Evolutionary conservation across 2,888 invertebrate species (phyloP).

Genomic region (Neuroscelio doddi): DNA sequence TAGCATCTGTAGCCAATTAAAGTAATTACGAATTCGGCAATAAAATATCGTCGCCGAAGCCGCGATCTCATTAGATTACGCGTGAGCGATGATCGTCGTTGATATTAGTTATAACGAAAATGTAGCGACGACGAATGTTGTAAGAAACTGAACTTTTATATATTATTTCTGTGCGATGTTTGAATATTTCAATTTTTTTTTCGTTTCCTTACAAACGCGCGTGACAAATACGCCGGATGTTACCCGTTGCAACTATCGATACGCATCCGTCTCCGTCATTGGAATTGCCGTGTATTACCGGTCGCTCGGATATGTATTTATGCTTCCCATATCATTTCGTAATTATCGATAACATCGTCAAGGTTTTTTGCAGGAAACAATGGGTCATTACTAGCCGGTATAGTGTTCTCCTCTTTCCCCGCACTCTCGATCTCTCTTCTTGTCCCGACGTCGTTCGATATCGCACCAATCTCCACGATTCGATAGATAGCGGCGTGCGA

Average conservation of each 20-base stretch:
- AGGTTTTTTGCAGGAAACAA: constrained; percentile 71
- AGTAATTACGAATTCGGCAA: constrained; percentile 62
- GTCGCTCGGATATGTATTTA: constrained; percentile 66
- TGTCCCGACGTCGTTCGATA: constrained; percentile 27
- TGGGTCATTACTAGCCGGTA: constrained; percentile 67
- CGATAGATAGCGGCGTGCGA: constrained; percentile 32
- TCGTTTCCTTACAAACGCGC: constrained; percentile 46
- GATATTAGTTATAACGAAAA: constrained; percentile 18
- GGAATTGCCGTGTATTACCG: constrained; percentile 59
- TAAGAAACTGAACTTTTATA: not conserved
- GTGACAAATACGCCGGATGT: constrained; percentile 66
- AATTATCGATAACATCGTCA: constrained; percentile 72
- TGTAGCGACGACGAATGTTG: not conserved
- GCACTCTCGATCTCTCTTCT: constrained; percentile 25
- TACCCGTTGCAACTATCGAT: constrained; percentile 64
- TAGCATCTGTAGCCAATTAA: constrained; percentile 70
- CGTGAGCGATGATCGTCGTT: constrained; percentile 25
- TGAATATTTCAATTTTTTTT: constrained; percentile 31
- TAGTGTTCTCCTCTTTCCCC: constrained; percentile 25
- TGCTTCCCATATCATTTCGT: constrained; percentile 71
- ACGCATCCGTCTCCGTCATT: constrained; percentile 59
- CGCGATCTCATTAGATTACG: constrained; percentile 37
- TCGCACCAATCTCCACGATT: constrained; percentile 32
- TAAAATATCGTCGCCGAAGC: constrained; percentile 6
- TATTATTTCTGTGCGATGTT: too few relatives aligned